Evolutionary conservation across 64 coral and sea anemone genomes (phyloP).

Genomic region (Cladopsammia gracilis): DNA sequence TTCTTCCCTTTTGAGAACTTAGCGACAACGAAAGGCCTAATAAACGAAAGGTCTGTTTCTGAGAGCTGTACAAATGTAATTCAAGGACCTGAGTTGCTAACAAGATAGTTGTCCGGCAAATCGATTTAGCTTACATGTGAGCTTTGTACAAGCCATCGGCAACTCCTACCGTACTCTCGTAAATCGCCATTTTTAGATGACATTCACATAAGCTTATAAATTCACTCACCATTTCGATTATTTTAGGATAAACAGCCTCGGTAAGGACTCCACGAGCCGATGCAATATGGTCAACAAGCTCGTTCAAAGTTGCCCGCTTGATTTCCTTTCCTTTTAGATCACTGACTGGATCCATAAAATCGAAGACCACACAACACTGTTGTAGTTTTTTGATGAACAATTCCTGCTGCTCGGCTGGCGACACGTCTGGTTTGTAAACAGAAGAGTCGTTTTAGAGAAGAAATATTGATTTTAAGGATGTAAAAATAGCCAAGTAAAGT

Average conservation of each 20-base stretch:
- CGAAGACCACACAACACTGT: constrained; percentile 98
- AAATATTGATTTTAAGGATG: not conserved
- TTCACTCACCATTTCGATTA: constrained; percentile 97
- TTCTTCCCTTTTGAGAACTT: not conserved
- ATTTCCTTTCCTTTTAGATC: constrained; percentile 99
- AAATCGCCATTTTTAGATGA: constrained; percentile 10
- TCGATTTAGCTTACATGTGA: constrained; percentile 28
- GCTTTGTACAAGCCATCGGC: not conserved
- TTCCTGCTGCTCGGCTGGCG: constrained; percentile 98
- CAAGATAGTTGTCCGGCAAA: not conserved
- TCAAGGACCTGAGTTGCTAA: constrained; percentile 9
- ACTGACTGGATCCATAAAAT: constrained; percentile 99
- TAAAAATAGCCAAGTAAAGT: not conserved
- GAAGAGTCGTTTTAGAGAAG: constrained; percentile 24
- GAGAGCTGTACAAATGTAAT: not conserved
- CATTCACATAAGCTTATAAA: not conserved
- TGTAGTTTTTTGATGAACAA: constrained; percentile 99
- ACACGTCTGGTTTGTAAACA: constrained; percentile 95
- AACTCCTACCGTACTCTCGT: not conserved
- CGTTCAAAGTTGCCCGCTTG: constrained; percentile 95
- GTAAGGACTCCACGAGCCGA: constrained; percentile 94
- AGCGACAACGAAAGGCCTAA: not conserved
- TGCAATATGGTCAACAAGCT: constrained; percentile 98
- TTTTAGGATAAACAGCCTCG: constrained; percentile 96
- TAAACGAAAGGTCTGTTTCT: not conserved